Evolutionary conservation across 2,888 invertebrate genomes (phyloP).

Genomic region (Lasioglossum lativentre): DNA sequence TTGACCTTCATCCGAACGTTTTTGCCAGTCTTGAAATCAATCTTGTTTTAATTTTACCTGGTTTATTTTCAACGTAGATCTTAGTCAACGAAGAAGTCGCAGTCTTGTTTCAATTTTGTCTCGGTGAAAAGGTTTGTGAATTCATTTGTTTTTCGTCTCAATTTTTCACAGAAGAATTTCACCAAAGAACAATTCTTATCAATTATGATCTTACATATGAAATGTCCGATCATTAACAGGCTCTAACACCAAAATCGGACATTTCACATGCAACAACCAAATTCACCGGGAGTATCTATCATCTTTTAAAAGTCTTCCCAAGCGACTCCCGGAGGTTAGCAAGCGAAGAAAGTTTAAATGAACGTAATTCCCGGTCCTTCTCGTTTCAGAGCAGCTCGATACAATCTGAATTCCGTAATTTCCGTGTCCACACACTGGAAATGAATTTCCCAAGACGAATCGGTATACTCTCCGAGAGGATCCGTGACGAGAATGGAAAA

Average conservation of each 20-base stretch:
- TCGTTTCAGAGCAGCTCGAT: neutral
- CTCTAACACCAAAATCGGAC: too few relatives aligned
- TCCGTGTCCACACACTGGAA: neutral
- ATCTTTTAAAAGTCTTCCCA: too few relatives aligned
- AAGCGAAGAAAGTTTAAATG: neutral
- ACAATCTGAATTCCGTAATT: neutral
- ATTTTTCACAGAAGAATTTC: too few relatives aligned
- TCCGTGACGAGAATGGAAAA: conserved; percentile 59
- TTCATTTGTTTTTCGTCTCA: too few relatives aligned
- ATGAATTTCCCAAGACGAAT: neutral
- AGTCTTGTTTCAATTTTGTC: neutral
- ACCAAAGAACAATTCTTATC: too few relatives aligned
- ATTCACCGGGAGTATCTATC: too few relatives aligned
- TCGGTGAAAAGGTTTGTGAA: too few relatives aligned
- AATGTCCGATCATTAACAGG: too few relatives aligned
- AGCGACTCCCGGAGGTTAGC: too few relatives aligned
- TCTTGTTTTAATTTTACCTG: neutral
- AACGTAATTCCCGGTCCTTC: neutral
- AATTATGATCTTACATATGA: too few relatives aligned
- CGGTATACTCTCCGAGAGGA: conserved; percentile 35
- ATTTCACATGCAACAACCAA: too few relatives aligned
- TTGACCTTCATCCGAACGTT: neutral
- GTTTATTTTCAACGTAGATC: neutral
- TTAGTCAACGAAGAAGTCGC: too few relatives aligned
- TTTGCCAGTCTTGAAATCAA: neutral